phyloP scores from a whole-genome alignment of 2,888 invertebrate species.

The Eumacrocentrus americanus region DNA sequence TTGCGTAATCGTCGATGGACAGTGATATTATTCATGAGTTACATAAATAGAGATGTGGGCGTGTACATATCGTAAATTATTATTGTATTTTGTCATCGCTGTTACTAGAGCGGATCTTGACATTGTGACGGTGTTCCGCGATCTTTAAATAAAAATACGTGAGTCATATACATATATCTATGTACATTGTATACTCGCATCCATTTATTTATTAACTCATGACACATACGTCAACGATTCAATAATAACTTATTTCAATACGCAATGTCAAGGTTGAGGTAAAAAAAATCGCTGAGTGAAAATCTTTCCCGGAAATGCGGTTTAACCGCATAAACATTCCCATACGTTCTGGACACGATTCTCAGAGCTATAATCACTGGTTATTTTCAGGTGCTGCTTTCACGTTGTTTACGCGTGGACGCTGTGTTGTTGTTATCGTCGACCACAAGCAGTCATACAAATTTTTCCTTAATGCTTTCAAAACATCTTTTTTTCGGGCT shows the following conservation, averaged over 20 bases:
- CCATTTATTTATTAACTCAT: too few relatives aligned
- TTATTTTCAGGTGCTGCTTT: neutral
- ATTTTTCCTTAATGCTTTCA: too few relatives aligned
- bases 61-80: conserved; percentile 1
- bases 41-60: conserved; percentile 1
- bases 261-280: neutral
- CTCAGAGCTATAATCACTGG: neutral
- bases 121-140: neutral
- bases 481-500: too few relatives aligned
- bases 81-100: too few relatives aligned
- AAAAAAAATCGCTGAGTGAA: too few relatives aligned
- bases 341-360: neutral
- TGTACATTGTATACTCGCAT: too few relatives aligned
- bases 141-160: too few relatives aligned
- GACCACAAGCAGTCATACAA: neutral
- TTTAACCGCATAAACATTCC: conserved; percentile 7
- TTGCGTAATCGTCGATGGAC: conserved; percentile 7
- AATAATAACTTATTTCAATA: too few relatives aligned
- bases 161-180: too few relatives aligned
- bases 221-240: too few relatives aligned
- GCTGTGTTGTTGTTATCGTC: neutral
- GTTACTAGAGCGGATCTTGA: too few relatives aligned
- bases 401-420: neutral
- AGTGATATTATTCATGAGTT: conserved; percentile 7
- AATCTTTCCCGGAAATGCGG: conserved; percentile 15